Conservation (phyloP, 2,113 vertebrate species). For the Hippocampus comes region DNA sequence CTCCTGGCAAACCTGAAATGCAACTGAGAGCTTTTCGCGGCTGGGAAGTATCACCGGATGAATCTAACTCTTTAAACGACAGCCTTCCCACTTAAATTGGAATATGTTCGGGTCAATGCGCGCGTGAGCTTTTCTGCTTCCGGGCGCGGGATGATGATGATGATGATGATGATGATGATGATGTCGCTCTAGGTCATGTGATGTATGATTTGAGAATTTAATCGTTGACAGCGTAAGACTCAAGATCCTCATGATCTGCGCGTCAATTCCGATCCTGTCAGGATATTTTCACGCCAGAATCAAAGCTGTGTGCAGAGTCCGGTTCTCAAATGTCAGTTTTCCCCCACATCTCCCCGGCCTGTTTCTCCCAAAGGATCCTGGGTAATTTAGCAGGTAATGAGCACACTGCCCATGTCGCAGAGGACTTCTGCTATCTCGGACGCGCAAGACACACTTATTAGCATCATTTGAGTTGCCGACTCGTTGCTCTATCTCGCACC, state of each 20-base stretch:
- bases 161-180: not conserved
- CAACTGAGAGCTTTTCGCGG: not conserved
- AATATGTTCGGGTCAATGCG: not conserved
- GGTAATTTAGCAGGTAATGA: conserved; percentile 10
- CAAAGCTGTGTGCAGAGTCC: not conserved
- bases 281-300: not conserved
- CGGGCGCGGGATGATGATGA: not conserved
- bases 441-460: not conserved
- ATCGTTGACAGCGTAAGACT: not conserved
- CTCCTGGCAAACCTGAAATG: not conserved
- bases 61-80: not conserved
- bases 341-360: not conserved
- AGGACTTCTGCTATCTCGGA: not conserved
- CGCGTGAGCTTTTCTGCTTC: not conserved
- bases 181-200: not conserved
- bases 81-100: not conserved
- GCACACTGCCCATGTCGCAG: not conserved
- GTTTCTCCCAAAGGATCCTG: not conserved
- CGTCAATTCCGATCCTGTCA: not conserved
- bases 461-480: not conserved
- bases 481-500: not conserved
- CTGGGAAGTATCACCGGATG: not conserved
- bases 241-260: not conserved
- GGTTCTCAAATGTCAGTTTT: not conserved
- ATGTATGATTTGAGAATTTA: too few relatives aligned